phyloP scores from a whole-genome alignment of 2,888 invertebrate species.

The Pollenia labialis region DNA sequence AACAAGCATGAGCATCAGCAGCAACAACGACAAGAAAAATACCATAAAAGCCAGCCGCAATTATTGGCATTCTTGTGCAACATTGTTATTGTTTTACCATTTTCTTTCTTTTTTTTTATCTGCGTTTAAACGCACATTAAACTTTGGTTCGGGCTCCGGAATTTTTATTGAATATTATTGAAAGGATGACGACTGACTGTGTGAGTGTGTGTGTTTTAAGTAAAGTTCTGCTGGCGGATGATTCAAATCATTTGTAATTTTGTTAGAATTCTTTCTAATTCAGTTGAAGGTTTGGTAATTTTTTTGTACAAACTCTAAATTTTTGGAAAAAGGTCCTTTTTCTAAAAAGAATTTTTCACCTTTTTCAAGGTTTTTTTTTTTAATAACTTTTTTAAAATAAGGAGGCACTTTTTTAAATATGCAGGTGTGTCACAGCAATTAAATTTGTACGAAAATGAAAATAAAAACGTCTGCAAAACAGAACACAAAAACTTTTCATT shows the following conservation, averaged over 20 bases:
- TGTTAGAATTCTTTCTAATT: conserved; percentile 22
- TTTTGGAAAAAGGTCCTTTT: not conserved
- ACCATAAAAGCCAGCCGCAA: conserved; percentile 56
- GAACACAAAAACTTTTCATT: too few relatives aligned
- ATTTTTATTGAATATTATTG: not conserved
- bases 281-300: not conserved
- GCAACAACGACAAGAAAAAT: not conserved
- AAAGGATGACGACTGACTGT: not conserved
- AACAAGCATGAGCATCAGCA: conserved; percentile 9
- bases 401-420: not conserved
- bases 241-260: conserved; percentile 13
- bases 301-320: not conserved
- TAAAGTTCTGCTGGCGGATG: not conserved
- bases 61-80: conserved; percentile 62
- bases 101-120: conserved; percentile 4
- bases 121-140: too few relatives aligned
- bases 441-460: too few relatives aligned
- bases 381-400: not conserved
- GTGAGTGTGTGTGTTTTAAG: not conserved
- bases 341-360: not conserved
- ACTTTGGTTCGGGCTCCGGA: not conserved
- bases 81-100: conserved; percentile 37
- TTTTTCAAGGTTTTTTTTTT: too few relatives aligned
- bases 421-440: too few relatives aligned
- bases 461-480: too few relatives aligned